A percentile compares a stretch with the other conserved stretches of the same genome.
Evolutionary conservation across 64 coral and sea anemone genomes (phyloP).

Genomic region (Acropora tenuis): DNA sequence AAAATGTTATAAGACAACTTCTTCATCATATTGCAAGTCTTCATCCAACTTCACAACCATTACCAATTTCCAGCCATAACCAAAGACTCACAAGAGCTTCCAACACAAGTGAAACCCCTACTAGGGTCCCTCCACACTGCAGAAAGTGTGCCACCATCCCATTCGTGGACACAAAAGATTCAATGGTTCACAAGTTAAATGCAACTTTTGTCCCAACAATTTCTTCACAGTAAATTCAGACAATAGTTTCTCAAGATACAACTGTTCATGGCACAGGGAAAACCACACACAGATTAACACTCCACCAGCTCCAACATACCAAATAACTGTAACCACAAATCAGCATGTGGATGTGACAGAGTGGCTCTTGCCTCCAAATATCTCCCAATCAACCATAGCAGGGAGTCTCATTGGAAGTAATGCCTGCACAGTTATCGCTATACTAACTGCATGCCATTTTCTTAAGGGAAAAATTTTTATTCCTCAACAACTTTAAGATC

Average conservation of each 20-base stretch:
- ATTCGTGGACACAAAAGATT: slow-evolving; percentile 33
- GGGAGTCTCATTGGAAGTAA: slow-evolving; percentile 14
- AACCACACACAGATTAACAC: not conserved
- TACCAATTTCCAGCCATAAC: not conserved
- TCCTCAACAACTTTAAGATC: not conserved
- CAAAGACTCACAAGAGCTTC: not conserved
- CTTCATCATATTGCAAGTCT: slow-evolving; percentile 1
- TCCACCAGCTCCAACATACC: not conserved
- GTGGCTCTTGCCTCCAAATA: not conserved
- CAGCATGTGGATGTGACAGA: slow-evolving; percentile 13
- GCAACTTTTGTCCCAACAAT: not conserved
- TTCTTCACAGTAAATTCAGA: not conserved
- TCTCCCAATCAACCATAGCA: not conserved
- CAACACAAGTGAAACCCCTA: not conserved
- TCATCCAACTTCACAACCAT: slow-evolving; percentile 30
- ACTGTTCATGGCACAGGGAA: slow-evolving; percentile 38
- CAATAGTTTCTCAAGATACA: slow-evolving; percentile 7
- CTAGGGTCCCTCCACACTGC: slow-evolving; percentile 45
- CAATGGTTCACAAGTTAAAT: slow-evolving; percentile 29
- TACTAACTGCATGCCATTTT: slow-evolving; percentile 17
- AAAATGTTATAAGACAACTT: not conserved
- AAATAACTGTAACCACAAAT: slow-evolving; percentile 4
- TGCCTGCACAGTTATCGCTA: slow-evolving; percentile 51
- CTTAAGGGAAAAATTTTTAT: not conserved
- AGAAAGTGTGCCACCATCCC: slow-evolving; percentile 49